These are phyloP conservation scores for Luperina nickerlii DNA, from an alignment of 2,888 invertebrate species.

Conservation along the genomic window DNA sequence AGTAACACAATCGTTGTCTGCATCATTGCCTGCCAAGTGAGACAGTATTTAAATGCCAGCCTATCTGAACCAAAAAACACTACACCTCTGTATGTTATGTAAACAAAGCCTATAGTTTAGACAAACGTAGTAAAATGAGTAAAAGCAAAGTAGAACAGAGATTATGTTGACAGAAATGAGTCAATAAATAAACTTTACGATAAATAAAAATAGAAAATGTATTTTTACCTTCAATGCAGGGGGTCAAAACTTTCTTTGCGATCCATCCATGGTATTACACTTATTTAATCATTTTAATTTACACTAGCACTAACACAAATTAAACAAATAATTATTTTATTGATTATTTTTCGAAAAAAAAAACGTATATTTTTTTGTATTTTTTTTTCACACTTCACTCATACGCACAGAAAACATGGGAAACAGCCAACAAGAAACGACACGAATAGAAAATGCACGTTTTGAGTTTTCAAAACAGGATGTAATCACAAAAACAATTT, in stretches of 20 bases:
- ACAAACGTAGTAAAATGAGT: slow-evolving; percentile 10
- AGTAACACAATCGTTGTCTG: too few species aligned
- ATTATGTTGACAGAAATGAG: background rate
- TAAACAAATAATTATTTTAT: background rate
- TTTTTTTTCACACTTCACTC: slow-evolving; percentile 49
- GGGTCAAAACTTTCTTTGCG: slow-evolving; percentile 67
- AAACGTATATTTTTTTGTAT: slow-evolving; percentile 5
- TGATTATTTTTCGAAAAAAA: background rate
- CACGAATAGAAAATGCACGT: slow-evolving; percentile 64
- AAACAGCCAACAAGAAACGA: slow-evolving; percentile 64
- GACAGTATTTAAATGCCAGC: background rate
- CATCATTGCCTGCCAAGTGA: background rate
- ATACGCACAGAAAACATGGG: slow-evolving; percentile 60
- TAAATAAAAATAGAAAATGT: slow-evolving; percentile 66
- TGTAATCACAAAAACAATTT: slow-evolving; percentile 74
- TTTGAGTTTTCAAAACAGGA: slow-evolving; percentile 74
- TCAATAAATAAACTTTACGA: background rate
- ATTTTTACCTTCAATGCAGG: slow-evolving; percentile 79
- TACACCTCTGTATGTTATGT: slow-evolving; percentile 1
- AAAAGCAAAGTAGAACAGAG: slow-evolving; percentile 11
- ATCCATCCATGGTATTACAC: slow-evolving; percentile 77
- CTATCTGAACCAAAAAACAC: background rate
- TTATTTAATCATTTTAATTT: slow-evolving; percentile 47
- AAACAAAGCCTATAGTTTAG: slow-evolving; percentile 6
- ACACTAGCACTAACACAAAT: slow-evolving; percentile 57